These are phyloP conservation scores for Melinaea menophilus DNA, from an alignment of 2,888 invertebrate species.

Conservation along the genomic window DNA sequence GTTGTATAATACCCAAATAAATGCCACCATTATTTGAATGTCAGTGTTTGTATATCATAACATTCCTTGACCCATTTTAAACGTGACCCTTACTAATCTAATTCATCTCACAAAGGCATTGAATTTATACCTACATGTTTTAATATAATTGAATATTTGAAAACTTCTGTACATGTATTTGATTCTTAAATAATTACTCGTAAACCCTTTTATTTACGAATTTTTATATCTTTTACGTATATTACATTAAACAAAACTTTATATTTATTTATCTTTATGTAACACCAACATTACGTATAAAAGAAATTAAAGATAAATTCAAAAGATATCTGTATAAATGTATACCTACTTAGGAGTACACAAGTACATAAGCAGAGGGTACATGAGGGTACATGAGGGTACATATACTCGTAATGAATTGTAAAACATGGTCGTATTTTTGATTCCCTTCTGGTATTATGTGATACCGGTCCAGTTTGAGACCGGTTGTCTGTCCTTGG, in stretches of 20 bases:
- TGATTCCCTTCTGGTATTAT: slow-evolving; percentile 32
- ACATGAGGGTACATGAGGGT: slow-evolving; percentile 14
- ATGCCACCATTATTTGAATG: slow-evolving; percentile 17
- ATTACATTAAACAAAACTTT: too few species aligned
- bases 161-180: not conserved
- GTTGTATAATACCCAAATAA: slow-evolving; percentile 2
- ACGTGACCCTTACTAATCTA: slow-evolving; percentile 31
- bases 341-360: too few species aligned
- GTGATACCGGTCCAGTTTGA: slow-evolving; percentile 59
- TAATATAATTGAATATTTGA: not conserved
- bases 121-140: slow-evolving; percentile 8
- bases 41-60: slow-evolving; percentile 28
- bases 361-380: too few species aligned
- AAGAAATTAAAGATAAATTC: not conserved
- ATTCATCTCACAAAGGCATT: slow-evolving; percentile 25
- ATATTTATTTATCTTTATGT: too few species aligned
- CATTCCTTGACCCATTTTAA: slow-evolving; percentile 39
- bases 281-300: too few species aligned
- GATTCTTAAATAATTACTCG: not conserved
- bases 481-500: slow-evolving; percentile 70
- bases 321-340: not conserved
- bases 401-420: slow-evolving; percentile 10
- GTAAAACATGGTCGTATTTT: slow-evolving; percentile 15
- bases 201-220: too few species aligned
- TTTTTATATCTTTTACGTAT: too few species aligned